Evolutionary conservation across 2,888 invertebrate genomes (phyloP).

Genomic region (Crepidodera aurea): DNA sequence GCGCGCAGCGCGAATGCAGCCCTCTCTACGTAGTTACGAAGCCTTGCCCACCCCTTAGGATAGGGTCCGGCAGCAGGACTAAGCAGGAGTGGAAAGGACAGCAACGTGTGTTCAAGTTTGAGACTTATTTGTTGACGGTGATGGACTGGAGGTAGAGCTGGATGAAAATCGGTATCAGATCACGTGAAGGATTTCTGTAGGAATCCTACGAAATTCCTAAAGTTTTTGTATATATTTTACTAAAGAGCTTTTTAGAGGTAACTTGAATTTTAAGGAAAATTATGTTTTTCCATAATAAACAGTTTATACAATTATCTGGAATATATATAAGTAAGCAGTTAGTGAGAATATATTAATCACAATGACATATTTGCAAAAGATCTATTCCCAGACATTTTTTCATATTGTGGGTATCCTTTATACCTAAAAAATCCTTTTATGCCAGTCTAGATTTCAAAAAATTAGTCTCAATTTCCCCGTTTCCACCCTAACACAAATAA

Average conservation of each 20-base stretch:
- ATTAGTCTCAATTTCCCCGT: constrained; percentile 14
- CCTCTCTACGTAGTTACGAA: constrained; percentile 38
- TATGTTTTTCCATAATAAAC: no score
- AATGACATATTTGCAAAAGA: no score
- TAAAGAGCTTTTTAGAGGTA: no score
- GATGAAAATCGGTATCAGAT: background rate
- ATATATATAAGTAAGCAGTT: no score
- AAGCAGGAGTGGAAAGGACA: constrained; percentile 32
- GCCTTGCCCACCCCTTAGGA: constrained; percentile 43
- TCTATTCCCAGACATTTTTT: no score
- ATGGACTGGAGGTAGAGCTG: constrained; percentile 6
- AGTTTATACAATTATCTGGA: no score
- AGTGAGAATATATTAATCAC: no score
- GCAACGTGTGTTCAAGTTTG: constrained; percentile 20
- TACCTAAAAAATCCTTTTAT: background rate
- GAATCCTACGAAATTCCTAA: no score
- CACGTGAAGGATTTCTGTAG: background rate
- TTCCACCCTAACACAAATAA: constrained; percentile 22
- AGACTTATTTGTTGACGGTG: constrained; percentile 19
- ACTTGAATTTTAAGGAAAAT: no score
- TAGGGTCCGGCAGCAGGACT: constrained; percentile 40
- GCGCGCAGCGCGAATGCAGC: constrained; percentile 60
- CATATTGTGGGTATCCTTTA: no score
- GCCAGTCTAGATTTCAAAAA: constrained; percentile 2
- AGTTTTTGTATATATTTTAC: no score